These are phyloP conservation scores for Merops nubicus DNA, from an alignment of 2,113 vertebrate genomes.

Conservation along the genomic window DNA sequence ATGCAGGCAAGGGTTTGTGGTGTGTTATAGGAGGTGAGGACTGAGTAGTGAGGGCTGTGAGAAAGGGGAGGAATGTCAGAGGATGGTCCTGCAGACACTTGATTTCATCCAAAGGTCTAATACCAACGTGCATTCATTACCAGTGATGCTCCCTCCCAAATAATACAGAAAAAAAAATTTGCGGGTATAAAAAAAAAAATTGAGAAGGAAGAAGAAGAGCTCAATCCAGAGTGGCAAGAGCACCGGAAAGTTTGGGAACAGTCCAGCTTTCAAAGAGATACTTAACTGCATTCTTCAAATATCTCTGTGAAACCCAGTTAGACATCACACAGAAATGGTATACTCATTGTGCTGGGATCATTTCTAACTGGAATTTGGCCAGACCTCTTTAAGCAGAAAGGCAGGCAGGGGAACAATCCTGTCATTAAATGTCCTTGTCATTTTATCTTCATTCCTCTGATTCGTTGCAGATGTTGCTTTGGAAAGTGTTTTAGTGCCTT, in stretches of 20 bases:
- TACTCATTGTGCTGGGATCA: conserved; percentile 31
- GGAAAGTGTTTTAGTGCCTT: conserved; percentile 51
- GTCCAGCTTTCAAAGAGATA: conserved; percentile 66
- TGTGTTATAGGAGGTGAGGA: background rate
- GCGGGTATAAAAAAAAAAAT: conserved; percentile 18
- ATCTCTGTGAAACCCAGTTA: conserved; percentile 43
- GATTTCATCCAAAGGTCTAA: conserved; percentile 18
- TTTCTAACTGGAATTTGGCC: conserved; percentile 62
- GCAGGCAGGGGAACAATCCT: conserved; percentile 45
- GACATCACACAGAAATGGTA: conserved; percentile 45
- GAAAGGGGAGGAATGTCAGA: background rate
- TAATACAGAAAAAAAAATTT: conserved; percentile 34
- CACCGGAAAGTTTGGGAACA: conserved; percentile 19
- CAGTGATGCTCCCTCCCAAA: background rate
- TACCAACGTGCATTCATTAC: background rate
- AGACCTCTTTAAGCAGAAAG: conserved; percentile 64
- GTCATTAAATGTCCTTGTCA: conserved; percentile 69
- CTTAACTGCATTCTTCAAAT: conserved; percentile 73
- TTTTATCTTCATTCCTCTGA: conserved; percentile 71
- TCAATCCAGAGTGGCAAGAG: background rate
- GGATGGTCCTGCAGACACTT: background rate
- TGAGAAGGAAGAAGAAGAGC: conserved; percentile 12
- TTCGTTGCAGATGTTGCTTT: conserved; percentile 66
- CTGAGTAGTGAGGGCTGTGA: background rate
- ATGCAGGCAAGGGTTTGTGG: background rate